Percentiles rank a stretch among this genome's conserved stretches.
These are phyloP conservation scores for Drosophila buzzatii DNA, from an alignment of 2,888 invertebrate species.

Conservation along the genomic window DNA sequence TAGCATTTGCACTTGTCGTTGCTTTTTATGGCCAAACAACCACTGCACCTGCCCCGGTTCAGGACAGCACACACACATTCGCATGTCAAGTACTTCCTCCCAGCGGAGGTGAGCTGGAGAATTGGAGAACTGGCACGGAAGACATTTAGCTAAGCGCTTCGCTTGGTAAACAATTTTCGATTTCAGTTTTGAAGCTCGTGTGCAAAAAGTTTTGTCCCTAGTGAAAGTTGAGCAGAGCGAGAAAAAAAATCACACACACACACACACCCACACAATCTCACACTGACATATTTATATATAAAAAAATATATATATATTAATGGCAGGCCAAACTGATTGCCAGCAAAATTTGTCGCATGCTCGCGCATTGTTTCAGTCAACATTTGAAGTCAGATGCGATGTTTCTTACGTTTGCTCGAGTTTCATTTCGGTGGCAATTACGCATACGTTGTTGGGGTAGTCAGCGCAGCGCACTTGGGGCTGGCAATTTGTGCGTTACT, in stretches of 20 bases:
- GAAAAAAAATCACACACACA: slow-evolving; percentile 7
- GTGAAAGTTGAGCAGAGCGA: slow-evolving; percentile 59
- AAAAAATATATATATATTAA: slow-evolving; percentile 6
- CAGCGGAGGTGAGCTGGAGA: slow-evolving; percentile 43
- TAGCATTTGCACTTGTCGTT: slow-evolving; percentile 70
- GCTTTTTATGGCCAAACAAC: slow-evolving; percentile 69
- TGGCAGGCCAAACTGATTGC: slow-evolving; percentile 14
- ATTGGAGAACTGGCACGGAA: slow-evolving; percentile 73
- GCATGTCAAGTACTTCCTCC: slow-evolving; percentile 64
- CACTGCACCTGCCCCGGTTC: slow-evolving; percentile 65
- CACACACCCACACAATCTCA: background rate
- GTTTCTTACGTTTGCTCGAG: slow-evolving; percentile 29
- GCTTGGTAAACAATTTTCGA: slow-evolving; percentile 80
- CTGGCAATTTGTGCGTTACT: slow-evolving; percentile 67
- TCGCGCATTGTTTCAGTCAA: slow-evolving; percentile 19
- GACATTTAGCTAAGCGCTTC: slow-evolving; percentile 79
- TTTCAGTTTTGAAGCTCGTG: slow-evolving; percentile 69
- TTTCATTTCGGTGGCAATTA: slow-evolving; percentile 45
- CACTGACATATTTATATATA: background rate
- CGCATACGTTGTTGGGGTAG: slow-evolving; percentile 51
- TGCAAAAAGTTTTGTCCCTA: slow-evolving; percentile 65
- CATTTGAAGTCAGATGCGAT: slow-evolving; percentile 30
- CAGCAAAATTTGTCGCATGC: slow-evolving; percentile 45
- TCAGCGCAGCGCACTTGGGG: slow-evolving; percentile 28
- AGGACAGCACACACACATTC: slow-evolving; percentile 26